These are phyloP conservation scores for Anisognathus igniventris DNA, from an alignment of 2,797 vertebrate genomes.

Conservation along the genomic window DNA sequence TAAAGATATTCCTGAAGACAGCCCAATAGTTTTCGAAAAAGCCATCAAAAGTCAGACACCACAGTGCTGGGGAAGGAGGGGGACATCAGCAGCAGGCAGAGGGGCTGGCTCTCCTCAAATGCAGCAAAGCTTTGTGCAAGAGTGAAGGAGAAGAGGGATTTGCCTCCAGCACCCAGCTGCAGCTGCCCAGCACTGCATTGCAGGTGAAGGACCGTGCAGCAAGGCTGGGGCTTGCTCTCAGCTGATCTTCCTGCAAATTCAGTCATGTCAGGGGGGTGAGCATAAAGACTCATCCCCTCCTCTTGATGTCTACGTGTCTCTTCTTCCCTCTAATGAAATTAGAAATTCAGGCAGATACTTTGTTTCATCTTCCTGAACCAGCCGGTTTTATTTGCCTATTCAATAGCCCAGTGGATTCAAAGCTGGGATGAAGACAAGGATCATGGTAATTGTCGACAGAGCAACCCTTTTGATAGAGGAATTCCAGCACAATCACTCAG, in stretches of 20 bases:
- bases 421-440: background rate
- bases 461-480: background rate
- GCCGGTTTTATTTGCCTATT: constrained; percentile 58
- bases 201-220: constrained; percentile 77
- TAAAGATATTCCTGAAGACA: constrained; percentile 15
- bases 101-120: constrained; percentile 2
- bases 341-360: background rate
- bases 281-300: background rate
- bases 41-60: constrained; percentile 62
- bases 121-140: constrained; percentile 51
- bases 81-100: constrained; percentile 48
- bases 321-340: background rate
- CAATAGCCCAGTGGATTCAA: background rate
- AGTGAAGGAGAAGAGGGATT: constrained; percentile 34
- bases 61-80: background rate
- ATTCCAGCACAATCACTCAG: background rate
- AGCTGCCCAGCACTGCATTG: constrained; percentile 87
- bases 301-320: constrained; percentile 13
- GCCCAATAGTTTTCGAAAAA: constrained; percentile 52
- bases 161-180: constrained; percentile 79
- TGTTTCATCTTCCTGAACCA: constrained; percentile 8
- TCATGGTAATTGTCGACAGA: background rate
- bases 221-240: constrained; percentile 25
- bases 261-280: background rate
- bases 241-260: constrained; percentile 43